Percentiles rank a stretch among this genome's conserved stretches.
phyloP scores from a whole-genome alignment of 2,888 invertebrate species.

The Caradrina clavipalpis region DNA sequence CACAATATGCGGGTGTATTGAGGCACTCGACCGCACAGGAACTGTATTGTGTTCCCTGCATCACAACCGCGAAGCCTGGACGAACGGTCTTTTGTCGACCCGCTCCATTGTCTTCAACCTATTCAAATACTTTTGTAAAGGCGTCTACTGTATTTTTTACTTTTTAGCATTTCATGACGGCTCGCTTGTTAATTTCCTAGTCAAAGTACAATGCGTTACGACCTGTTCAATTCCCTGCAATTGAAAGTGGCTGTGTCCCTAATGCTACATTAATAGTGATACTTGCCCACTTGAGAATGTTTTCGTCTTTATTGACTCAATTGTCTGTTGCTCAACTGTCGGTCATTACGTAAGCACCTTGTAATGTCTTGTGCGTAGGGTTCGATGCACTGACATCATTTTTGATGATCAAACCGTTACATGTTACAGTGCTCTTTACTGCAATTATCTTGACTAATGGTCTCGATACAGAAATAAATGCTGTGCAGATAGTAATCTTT shows the following conservation, averaged over 20 bases:
- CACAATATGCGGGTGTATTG: constrained; percentile 80
- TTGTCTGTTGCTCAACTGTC: constrained; percentile 85
- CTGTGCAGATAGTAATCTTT: constrained; percentile 16
- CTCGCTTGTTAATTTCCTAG: constrained; percentile 70
- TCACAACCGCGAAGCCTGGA: constrained; percentile 79
- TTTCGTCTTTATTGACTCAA: constrained; percentile 87
- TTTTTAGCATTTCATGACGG: constrained; percentile 72
- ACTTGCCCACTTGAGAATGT: constrained; percentile 81
- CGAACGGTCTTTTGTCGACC: constrained; percentile 83
- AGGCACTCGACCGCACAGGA: constrained; percentile 85
- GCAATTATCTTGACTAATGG: constrained; percentile 39
- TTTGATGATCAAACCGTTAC: constrained; percentile 62
- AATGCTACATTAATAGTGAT: constrained; percentile 82
- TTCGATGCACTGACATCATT: constrained; percentile 80
- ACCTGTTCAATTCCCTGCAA: constrained; percentile 69
- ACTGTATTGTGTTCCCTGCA: constrained; percentile 82
- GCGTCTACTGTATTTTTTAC: constrained; percentile 72
- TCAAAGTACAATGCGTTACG: constrained; percentile 66
- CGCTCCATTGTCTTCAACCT: constrained; percentile 82
- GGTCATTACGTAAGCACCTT: constrained; percentile 81
- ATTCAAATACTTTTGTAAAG: constrained; percentile 81
- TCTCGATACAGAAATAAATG: constrained; percentile 20
- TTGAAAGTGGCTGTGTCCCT: constrained; percentile 73
- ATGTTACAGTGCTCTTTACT: constrained; percentile 39
- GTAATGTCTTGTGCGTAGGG: constrained; percentile 78